Conservation (phyloP, 2,113 vertebrate genomes). For the Corynorhinus townsendii region DNA sequence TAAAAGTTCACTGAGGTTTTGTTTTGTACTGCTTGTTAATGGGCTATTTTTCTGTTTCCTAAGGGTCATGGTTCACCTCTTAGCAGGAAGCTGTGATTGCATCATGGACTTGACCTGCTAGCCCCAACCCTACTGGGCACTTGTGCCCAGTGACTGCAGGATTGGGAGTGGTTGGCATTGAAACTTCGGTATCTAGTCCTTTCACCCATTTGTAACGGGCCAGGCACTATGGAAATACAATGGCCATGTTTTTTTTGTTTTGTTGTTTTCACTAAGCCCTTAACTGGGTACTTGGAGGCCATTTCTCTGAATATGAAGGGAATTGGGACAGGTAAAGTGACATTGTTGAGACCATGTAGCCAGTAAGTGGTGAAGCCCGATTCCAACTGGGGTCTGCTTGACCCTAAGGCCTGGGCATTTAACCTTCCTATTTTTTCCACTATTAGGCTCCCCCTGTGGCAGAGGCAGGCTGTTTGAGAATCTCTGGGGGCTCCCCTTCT, state of each 20-base stretch:
- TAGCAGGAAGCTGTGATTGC: conserved; percentile 7
- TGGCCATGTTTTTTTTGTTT: neutral
- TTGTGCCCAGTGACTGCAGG: neutral
- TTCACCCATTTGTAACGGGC: neutral
- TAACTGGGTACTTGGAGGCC: neutral
- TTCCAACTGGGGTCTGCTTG: neutral
- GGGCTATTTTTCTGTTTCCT: conserved; percentile 51
- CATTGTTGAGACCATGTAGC: neutral
- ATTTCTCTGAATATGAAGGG: neutral
- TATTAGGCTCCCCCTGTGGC: neutral
- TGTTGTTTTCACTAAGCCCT: neutral
- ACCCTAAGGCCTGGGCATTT: neutral
- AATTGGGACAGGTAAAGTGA: neutral
- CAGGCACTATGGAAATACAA: neutral
- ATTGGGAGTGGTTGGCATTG: neutral
- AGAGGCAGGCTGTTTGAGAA: neutral
- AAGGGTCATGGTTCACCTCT: conserved; percentile 47
- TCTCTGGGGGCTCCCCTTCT: neutral
- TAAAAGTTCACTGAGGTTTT: conserved; percentile 65
- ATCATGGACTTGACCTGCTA: neutral
- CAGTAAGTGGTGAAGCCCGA: neutral
- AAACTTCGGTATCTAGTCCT: neutral
- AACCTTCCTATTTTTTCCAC: neutral
- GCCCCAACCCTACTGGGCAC: neutral
- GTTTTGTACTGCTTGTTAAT: conserved; percentile 63